A percentile compares a stretch with the other conserved stretches of the same genome.
Conservation (phyloP, 1,140 invertebrate species). For the Bombus sylvicola region DNA sequence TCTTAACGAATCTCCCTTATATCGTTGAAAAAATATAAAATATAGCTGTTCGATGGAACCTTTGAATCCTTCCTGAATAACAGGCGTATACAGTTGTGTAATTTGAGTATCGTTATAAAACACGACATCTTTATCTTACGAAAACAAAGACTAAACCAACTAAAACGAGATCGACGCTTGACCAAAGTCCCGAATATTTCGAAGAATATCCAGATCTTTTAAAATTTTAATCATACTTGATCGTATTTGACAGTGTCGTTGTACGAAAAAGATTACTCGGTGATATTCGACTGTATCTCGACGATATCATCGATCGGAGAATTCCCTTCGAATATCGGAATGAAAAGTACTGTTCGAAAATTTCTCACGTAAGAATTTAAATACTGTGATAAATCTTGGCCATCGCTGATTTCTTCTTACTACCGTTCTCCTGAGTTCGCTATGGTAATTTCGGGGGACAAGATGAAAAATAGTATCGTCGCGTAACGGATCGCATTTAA, state of each 20-base stretch:
- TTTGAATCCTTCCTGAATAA: no score
- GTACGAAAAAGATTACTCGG: no score
- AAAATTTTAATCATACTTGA: no score
- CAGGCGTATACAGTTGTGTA: no score
- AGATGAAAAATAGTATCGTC: constrained; percentile 38
- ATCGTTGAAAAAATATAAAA: neutral
- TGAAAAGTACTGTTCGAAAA: neutral
- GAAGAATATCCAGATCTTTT: no score
- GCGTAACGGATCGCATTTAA: constrained; percentile 24
- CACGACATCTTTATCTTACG: no score
- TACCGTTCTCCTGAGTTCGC: neutral
- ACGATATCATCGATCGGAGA: neutral
- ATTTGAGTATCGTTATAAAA: no score
- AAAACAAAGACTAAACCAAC: no score
- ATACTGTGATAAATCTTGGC: neutral
- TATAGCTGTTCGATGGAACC: no score
- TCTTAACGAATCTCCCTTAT: neutral
- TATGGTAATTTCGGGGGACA: constrained; percentile 31
- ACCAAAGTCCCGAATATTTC: no score
- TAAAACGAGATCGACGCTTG: no score
- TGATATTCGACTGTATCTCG: neutral
- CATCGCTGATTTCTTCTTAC: neutral
- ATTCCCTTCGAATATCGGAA: neutral
- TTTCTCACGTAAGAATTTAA: neutral
- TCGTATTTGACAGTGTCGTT: no score